Percentiles rank a stretch among this genome's conserved stretches.
These are phyloP conservation scores for Nansenia antarctica DNA, from an alignment of 2,113 vertebrate genomes.

Conservation along the genomic window DNA sequence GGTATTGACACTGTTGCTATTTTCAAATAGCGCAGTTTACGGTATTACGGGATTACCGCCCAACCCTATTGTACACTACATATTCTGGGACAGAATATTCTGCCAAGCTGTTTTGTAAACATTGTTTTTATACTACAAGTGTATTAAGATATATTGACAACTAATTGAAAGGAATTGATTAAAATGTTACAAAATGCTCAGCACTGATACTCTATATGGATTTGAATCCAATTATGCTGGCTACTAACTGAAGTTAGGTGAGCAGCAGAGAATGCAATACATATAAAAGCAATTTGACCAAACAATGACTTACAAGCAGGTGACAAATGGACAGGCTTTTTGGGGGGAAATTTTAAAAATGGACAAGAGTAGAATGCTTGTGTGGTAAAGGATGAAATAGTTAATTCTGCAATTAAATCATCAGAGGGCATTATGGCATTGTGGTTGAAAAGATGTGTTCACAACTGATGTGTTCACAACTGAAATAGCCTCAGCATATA, in stretches of 20 bases:
- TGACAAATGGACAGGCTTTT: not conserved
- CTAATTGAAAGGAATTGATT: too few species aligned
- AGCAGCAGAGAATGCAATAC: not conserved
- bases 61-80: too few species aligned
- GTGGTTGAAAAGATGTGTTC: too few species aligned
- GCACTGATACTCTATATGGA: not conserved
- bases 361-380: not conserved
- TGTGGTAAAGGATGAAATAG: not conserved
- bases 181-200: too few species aligned
- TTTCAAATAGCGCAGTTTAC: too few species aligned
- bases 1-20: too few species aligned
- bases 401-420: not conserved
- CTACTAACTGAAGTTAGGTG: not conserved
- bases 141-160: too few species aligned
- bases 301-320: not conserved
- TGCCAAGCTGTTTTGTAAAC: not conserved
- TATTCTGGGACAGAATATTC: not conserved
- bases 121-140: not conserved
- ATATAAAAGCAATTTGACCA: not conserved
- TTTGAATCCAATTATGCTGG: not conserved
- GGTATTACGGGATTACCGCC: too few species aligned
- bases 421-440: too few species aligned
- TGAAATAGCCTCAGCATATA: not conserved
- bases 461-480: slow-evolving; percentile 2
- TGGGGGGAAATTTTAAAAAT: not conserved